Conservation (phyloP, 2,888 invertebrate genomes). For the Rhagophthalmus giganteus region DNA sequence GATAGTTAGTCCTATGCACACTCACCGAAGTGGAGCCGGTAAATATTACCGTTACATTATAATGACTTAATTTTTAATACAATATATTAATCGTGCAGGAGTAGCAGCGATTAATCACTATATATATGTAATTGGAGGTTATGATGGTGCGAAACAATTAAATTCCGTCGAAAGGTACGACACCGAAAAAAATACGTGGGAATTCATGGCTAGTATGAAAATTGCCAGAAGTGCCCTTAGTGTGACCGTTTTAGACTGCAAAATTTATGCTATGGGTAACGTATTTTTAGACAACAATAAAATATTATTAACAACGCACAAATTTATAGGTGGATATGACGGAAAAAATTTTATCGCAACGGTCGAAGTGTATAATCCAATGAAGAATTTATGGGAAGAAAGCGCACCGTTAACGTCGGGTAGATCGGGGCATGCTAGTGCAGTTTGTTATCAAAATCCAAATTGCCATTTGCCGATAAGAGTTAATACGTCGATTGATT, state of each 20-base stretch:
- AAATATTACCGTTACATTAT: conserved; percentile 10
- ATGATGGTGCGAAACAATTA: conserved; percentile 82
- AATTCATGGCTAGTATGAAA: conserved; percentile 72
- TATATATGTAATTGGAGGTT: conserved; percentile 95
- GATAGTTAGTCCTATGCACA: conserved; percentile 75
- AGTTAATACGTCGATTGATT: background rate
- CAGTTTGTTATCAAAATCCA: conserved; percentile 80
- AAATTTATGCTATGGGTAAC: conserved; percentile 85
- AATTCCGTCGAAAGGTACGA: conserved; percentile 85
- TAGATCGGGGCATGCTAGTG: conserved; percentile 89
- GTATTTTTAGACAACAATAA: conserved; percentile 1
- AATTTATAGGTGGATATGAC: conserved; percentile 80
- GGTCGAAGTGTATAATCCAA: conserved; percentile 87
- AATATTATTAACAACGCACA: background rate
- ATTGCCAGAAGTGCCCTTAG: conserved; percentile 86
- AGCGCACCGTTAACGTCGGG: conserved; percentile 80
- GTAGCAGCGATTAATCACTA: conserved; percentile 83
- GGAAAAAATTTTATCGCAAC: conserved; percentile 81
- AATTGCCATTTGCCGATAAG: conserved; percentile 18
- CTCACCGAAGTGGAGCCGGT: conserved; percentile 85
- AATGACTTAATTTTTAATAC: background rate
- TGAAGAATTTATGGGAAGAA: conserved; percentile 72
- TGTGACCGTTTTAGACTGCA: conserved; percentile 82
- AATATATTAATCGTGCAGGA: conserved; percentile 59
- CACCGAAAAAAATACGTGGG: conserved; percentile 81